Percentiles rank a stretch among this genome's conserved stretches.
These are phyloP conservation scores for Ceyx melanurus DNA, from an alignment of 2,113 vertebrate species.

Conservation along the genomic window DNA sequence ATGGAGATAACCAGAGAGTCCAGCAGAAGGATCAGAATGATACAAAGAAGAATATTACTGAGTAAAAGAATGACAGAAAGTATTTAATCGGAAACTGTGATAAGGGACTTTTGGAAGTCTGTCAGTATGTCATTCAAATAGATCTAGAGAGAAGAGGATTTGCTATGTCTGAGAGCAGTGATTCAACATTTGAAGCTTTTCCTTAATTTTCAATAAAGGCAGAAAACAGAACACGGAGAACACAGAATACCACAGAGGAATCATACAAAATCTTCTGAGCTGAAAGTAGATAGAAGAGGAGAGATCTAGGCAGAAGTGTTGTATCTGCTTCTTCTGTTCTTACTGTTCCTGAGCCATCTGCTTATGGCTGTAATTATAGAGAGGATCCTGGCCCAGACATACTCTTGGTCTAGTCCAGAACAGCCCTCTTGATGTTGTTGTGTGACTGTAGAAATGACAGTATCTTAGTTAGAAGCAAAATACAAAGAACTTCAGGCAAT, in stretches of 20 bases:
- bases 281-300: neutral
- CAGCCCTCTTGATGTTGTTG: neutral
- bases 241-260: neutral
- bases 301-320: neutral
- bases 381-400: neutral
- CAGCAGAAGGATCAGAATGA: neutral
- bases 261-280: neutral
- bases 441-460: neutral
- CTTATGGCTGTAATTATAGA: neutral
- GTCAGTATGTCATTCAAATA: neutral
- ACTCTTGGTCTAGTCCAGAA: neutral
- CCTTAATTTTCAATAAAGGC: neutral
- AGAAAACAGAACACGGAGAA: neutral
- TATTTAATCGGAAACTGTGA: neutral
- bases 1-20: neutral
- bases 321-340: neutral
- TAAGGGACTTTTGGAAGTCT: neutral
- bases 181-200: neutral
- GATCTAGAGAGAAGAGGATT: neutral
- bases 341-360: conserved; percentile 3
- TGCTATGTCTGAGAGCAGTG: neutral
- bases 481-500: neutral
- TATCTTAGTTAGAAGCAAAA: neutral
- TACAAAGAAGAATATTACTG: neutral
- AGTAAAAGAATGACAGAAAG: neutral